phyloP scores from a whole-genome alignment of 2,113 vertebrate genomes.

The Phalacrocorax pelagicus region DNA sequence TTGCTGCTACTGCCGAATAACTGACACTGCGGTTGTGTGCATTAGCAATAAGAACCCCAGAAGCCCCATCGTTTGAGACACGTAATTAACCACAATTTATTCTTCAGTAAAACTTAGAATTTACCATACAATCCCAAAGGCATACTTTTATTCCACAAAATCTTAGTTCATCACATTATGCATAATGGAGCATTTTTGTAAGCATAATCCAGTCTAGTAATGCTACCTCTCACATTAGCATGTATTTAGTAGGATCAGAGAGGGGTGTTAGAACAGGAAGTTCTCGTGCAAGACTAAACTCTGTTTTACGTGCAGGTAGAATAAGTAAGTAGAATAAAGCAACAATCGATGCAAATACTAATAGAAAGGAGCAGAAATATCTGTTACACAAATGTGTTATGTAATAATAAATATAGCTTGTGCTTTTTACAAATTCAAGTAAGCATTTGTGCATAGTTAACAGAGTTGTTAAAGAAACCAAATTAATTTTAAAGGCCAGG shows the following conservation, averaged over 20 bases:
- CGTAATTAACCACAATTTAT: conserved; percentile 38
- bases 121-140: not conserved
- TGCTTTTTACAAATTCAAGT: not conserved
- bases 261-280: not conserved
- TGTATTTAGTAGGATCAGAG: not conserved
- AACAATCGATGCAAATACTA: not conserved
- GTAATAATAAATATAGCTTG: not conserved
- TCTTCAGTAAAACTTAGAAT: not conserved
- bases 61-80: not conserved
- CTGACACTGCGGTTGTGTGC: not conserved
- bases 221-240: not conserved
- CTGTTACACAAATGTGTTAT: not conserved
- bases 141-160: not conserved
- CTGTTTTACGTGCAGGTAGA: not conserved
- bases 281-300: not conserved
- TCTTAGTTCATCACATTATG: not conserved
- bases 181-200: not conserved
- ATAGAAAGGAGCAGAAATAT: not conserved
- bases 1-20: not conserved
- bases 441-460: not conserved
- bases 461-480: not conserved
- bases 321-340: not conserved
- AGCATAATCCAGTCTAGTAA: not conserved
- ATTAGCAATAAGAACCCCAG: not conserved
- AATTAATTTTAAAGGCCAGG: not conserved